Evolutionary conservation across 2,888 invertebrate genomes (phyloP).

Genomic region (Synanthedon tipuliformis): DNA sequence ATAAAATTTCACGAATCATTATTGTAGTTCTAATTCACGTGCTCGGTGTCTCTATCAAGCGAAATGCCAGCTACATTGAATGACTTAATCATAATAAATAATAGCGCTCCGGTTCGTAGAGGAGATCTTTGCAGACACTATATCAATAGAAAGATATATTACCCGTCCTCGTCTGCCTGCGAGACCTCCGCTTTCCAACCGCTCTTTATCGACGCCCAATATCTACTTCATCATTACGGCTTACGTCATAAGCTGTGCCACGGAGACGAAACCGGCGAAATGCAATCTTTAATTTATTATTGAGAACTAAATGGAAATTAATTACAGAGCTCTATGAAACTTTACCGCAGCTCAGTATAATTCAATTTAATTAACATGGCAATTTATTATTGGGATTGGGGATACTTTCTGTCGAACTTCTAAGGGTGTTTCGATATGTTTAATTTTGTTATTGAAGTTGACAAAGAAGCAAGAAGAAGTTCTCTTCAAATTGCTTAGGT

Average conservation of each 20-base stretch:
- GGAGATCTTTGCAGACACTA: constrained; percentile 3
- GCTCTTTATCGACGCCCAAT: constrained; percentile 16
- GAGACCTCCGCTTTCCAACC: not conserved
- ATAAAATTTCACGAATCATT: no score
- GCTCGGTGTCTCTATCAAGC: no score
- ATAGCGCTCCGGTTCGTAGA: not conserved
- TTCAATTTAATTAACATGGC: no score
- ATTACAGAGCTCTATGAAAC: not conserved
- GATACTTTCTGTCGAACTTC: no score
- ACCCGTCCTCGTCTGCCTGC: not conserved
- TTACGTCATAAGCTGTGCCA: constrained; percentile 10
- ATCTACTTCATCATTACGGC: constrained; percentile 18
- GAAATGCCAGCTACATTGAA: not conserved
- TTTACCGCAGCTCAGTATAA: not conserved
- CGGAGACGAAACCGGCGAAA: constrained; percentile 1
- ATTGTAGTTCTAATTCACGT: no score
- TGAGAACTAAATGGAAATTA: not conserved
- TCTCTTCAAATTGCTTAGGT: no score
- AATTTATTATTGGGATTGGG: no score
- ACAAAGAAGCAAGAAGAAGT: no score
- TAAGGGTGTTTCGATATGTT: no score
- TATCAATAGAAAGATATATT: constrained; percentile 24
- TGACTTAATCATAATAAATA: not conserved
- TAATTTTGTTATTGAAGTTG: no score
- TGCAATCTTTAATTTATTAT: constrained; percentile 1